phyloP scores from a whole-genome alignment of 1,140 invertebrate species.

The Drosophila rhopaloa region DNA sequence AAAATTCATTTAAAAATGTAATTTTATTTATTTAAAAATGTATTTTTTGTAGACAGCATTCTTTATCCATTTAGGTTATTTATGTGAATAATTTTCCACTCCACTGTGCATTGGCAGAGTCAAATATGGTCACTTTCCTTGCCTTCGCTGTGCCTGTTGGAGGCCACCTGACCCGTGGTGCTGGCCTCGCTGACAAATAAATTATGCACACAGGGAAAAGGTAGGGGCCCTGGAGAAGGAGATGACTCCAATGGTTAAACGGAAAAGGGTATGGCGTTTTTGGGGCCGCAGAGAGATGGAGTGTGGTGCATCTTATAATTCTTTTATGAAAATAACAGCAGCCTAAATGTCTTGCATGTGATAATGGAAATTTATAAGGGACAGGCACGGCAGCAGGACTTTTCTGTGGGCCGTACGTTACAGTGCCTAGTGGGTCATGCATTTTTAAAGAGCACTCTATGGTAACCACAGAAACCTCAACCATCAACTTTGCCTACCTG shows the following conservation, averaged over 20 bases:
- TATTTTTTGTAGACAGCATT: neutral
- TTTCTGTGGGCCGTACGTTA: conserved; percentile 6
- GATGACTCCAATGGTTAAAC: conserved; percentile 4
- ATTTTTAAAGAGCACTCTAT: conserved; percentile 63
- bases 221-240: conserved; percentile 25
- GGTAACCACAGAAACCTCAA: conserved; percentile 34
- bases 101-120: conserved; percentile 6
- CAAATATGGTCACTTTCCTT: conserved; percentile 21
- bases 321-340: conserved; percentile 73
- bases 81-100: neutral
- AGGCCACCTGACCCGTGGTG: conserved; percentile 26
- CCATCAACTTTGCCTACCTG: conserved; percentile 19
- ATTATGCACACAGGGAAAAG: conserved; percentile 66
- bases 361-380: conserved; percentile 78
- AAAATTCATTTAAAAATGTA: too few relatives aligned
- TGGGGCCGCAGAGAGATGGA: neutral
- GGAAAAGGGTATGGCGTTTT: conserved; percentile 7
- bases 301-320: conserved; percentile 75
- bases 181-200: conserved; percentile 67
- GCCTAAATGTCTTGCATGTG: conserved; percentile 76
- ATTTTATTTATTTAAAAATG: too few relatives aligned
- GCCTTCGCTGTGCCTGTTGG: neutral
- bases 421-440: conserved; percentile 25
- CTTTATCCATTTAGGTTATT: neutral
- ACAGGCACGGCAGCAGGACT: conserved; percentile 43